phyloP scores from a whole-genome alignment of 2,113 vertebrate genomes.

The Casuarius casuarius region DNA sequence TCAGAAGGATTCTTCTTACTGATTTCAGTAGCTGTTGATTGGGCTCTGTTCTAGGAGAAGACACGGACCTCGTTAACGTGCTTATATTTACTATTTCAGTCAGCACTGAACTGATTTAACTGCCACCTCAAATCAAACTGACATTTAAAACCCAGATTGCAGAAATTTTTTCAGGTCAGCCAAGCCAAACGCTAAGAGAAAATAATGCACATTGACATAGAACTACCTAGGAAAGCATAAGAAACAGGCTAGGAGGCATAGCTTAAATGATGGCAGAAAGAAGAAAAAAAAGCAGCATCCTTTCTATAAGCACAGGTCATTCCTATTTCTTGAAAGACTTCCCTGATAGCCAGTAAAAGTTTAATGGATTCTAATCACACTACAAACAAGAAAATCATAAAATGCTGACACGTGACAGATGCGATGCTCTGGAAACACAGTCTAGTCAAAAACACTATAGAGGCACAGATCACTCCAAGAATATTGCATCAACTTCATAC shows the following conservation, averaged over 20 bases:
- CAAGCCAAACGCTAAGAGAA: background rate
- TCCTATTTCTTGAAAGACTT: background rate
- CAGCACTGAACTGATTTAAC: constrained; percentile 21
- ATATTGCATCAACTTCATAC: background rate
- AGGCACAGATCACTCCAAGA: background rate
- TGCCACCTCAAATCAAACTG: constrained; percentile 26
- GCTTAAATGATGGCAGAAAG: background rate
- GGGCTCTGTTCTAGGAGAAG: background rate
- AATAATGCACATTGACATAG: background rate
- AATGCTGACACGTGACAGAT: background rate
- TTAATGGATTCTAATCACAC: background rate
- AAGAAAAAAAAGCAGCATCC: fast-evolving
- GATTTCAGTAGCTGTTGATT: constrained; percentile 10
- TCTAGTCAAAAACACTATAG: background rate
- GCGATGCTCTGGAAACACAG: background rate
- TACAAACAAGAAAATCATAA: background rate
- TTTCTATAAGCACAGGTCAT: background rate
- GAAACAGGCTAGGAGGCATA: background rate
- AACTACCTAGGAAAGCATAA: background rate
- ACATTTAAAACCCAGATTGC: constrained; percentile 37
- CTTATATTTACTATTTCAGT: constrained; percentile 34
- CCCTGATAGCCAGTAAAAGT: background rate
- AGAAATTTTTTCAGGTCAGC: background rate
- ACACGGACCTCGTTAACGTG: background rate
- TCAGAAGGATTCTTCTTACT: background rate